Conservation (phyloP, 2,113 vertebrate genomes). For the Ornithorhynchus anatinus region DNA sequence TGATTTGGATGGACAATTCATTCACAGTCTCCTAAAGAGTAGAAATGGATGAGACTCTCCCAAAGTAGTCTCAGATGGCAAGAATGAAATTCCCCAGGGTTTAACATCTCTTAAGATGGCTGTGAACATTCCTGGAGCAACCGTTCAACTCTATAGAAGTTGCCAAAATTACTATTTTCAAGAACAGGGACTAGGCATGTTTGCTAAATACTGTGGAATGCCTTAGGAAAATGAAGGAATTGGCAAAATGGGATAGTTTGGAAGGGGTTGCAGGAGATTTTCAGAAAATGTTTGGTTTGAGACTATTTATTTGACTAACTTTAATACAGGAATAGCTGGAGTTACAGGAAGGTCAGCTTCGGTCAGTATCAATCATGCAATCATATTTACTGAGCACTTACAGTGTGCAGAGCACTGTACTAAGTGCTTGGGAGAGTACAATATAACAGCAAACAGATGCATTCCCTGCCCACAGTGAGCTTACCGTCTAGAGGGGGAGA, state of each 20-base stretch:
- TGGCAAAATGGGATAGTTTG: no score
- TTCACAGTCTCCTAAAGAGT: background rate
- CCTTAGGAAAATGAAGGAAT: rapidly evolving
- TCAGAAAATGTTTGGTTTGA: background rate
- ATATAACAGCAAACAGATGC: no score
- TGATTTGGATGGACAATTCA: background rate
- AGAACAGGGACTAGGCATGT: background rate
- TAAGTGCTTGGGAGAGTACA: no score
- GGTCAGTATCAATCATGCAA: no score
- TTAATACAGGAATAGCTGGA: background rate
- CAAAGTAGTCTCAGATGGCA: background rate
- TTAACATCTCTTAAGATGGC: background rate
- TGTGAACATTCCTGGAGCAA: background rate
- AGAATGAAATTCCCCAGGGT: background rate
- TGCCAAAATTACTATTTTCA: background rate
- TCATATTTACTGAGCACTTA: no score
- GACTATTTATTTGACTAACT: background rate
- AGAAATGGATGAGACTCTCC: background rate
- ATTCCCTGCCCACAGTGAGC: no score
- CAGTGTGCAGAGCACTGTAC: no score
- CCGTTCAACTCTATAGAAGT: background rate
- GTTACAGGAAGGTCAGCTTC: background rate
- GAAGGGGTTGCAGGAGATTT: background rate
- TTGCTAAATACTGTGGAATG: background rate
- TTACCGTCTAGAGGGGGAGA: no score